These are phyloP conservation scores for Asteroscopus sphinx DNA, from an alignment of 2,888 invertebrate species.

Conservation along the genomic window DNA sequence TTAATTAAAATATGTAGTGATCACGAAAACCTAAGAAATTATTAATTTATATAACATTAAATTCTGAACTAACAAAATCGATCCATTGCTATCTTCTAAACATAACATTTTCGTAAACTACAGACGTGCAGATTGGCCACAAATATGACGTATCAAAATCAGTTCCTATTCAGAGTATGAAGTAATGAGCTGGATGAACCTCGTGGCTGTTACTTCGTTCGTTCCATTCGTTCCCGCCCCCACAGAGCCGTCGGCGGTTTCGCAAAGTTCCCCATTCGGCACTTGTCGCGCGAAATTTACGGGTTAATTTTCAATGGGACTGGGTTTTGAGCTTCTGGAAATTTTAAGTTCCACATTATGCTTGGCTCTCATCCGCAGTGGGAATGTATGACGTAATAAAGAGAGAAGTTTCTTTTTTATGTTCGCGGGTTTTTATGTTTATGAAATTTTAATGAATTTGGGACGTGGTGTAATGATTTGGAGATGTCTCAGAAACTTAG, in stretches of 20 bases:
- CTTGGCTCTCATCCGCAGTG: constrained; percentile 68
- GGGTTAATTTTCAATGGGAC: constrained; percentile 88
- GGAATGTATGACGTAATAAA: constrained; percentile 51
- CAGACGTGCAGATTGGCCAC: constrained; percentile 19
- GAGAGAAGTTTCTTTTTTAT: constrained; percentile 44
- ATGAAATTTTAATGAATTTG: constrained; percentile 42
- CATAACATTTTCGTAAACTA: background rate
- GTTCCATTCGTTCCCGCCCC: constrained; percentile 43
- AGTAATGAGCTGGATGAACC: constrained; percentile 78
- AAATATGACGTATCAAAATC: constrained; percentile 56
- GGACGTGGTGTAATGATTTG: constrained; percentile 8
- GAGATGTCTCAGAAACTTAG: background rate
- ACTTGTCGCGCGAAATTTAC: constrained; percentile 88
- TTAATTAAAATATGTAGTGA: too few relatives aligned
- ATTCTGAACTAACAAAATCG: background rate
- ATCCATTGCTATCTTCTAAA: constrained; percentile 2
- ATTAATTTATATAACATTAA: too few relatives aligned
- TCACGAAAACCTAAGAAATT: too few relatives aligned
- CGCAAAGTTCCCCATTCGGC: constrained; percentile 85
- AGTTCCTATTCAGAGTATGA: constrained; percentile 61
- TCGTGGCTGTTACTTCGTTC: constrained; percentile 54
- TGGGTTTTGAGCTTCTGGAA: constrained; percentile 79
- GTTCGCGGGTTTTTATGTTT: constrained; percentile 35
- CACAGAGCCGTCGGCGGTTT: constrained; percentile 82
- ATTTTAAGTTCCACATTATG: constrained; percentile 80